Evolutionary conservation across 2,797 vertebrate species (phyloP), one percentile per base, ranked within the genome.

Genomic region (Lycodopsis pacificus): DNA sequence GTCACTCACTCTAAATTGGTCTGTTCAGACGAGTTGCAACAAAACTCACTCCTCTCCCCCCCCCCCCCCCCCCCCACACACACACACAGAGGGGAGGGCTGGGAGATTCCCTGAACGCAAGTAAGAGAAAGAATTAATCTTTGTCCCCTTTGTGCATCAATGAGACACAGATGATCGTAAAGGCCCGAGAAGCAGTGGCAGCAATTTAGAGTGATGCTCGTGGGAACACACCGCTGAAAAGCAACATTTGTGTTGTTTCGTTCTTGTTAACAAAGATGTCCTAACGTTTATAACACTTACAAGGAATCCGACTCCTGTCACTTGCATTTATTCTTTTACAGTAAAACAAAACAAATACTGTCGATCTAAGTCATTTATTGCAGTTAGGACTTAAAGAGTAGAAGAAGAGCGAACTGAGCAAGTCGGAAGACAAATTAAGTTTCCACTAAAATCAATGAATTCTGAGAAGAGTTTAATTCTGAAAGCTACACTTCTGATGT

Each of bases 1-100:
- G 89, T 87, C 86, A 72, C 77, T 90, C 84, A 84, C 80, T 67
- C 78, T 80, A 85, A 90, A 89, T 84, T 90, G 79, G 84, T 91
- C 80, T 64, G 79, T 86, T 89, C 73, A 76, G 90, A 86, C 65
- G 20, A 86, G 88, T 71, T 54, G 80, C 82, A 87, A 89, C 86
- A 88, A 82, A 89, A 82, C 79, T 73, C 82, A 44, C 83, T 69
- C 74, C 67, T 56, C 79, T 70, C 68, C 86, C 56, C 49, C 58
- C 57, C 63, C 36, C 63, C 53, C 73, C 56, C 73, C 71, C 77
- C 76, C 73, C 27, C 54, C 70, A 72, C 54, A 61, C 59, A 75
- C 71, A 64, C 25, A 61, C 27, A 77, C 8, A 32, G 7, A 62
- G 73, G 70, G 86, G 82, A 70, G 85, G 77, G 69, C 51, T 40